phyloP scores from a whole-genome alignment of 2,113 vertebrate species.

The Corynorhinus townsendii region DNA sequence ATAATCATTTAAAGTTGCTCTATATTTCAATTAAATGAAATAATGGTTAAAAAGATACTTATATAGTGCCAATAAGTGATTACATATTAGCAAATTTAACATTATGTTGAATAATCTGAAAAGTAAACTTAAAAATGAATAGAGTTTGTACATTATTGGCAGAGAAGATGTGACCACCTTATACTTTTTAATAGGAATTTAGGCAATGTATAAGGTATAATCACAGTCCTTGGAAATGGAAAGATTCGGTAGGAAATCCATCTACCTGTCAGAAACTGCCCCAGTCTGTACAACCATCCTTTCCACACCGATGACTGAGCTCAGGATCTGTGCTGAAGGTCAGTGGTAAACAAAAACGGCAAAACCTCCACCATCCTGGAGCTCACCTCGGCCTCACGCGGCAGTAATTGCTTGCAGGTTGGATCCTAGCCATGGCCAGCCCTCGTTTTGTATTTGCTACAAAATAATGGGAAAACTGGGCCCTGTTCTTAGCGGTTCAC shows the following conservation, averaged over 20 bases:
- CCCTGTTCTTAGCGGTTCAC: background rate
- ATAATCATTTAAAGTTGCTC: background rate
- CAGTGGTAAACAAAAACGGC: background rate
- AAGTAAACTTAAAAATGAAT: constrained; percentile 6
- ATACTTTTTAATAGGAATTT: background rate
- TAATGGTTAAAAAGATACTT: background rate
- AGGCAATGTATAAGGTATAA: background rate
- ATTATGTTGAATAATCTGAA: background rate
- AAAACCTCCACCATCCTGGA: background rate
- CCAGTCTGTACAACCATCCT: background rate
- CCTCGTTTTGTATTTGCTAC: background rate
- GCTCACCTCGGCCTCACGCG: too few relatives aligned
- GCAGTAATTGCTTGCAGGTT: background rate
- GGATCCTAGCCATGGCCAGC: background rate
- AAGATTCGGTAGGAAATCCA: background rate
- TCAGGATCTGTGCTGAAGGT: background rate
- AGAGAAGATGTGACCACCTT: background rate
- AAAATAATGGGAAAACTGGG: background rate
- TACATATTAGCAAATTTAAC: background rate
- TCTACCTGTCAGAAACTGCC: background rate
- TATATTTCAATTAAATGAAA: background rate
- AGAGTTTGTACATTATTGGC: background rate
- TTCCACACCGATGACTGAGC: background rate
- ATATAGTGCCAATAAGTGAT: background rate
- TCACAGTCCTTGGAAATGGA: background rate